Percentiles rank a stretch among this genome's conserved stretches.
Evolutionary conservation across 2,797 vertebrate genomes (phyloP).

Genomic region (Myotis vivesi): DNA sequence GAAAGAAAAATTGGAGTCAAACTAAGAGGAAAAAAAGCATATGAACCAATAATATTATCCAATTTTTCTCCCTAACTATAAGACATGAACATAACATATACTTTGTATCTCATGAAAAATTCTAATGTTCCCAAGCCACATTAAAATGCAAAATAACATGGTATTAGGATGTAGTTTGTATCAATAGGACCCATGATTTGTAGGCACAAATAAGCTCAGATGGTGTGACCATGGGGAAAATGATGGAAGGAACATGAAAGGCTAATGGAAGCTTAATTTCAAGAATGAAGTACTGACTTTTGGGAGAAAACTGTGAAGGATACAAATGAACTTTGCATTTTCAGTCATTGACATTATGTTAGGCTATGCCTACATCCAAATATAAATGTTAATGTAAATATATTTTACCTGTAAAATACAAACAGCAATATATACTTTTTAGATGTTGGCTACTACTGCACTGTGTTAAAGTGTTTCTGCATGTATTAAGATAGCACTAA

Average conservation of each 20-base stretch:
- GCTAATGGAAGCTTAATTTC: neutral
- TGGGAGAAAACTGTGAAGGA: neutral
- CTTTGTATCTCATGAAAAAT: slow-evolving; percentile 25
- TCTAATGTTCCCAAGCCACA: neutral
- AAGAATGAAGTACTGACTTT: neutral
- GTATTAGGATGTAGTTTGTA: neutral
- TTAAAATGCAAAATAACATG: slow-evolving; percentile 20
- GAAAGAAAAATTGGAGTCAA: slow-evolving; percentile 43
- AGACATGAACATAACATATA: neutral
- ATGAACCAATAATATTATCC: neutral
- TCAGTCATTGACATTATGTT: neutral
- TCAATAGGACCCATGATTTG: neutral
- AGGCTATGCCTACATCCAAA: neutral
- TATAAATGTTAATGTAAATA: neutral
- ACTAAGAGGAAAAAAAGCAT: neutral
- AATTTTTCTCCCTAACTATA: neutral
- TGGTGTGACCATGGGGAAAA: neutral
- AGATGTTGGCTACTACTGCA: neutral
- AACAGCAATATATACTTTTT: neutral
- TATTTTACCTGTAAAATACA: neutral
- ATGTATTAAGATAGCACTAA: slow-evolving; percentile 1
- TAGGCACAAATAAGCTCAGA: neutral
- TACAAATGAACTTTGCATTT: neutral
- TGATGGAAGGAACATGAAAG: neutral
- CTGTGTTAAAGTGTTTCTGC: neutral